These are phyloP conservation scores for Tetanocera ferruginea DNA, from an alignment of 2,888 invertebrate genomes.

Conservation along the genomic window DNA sequence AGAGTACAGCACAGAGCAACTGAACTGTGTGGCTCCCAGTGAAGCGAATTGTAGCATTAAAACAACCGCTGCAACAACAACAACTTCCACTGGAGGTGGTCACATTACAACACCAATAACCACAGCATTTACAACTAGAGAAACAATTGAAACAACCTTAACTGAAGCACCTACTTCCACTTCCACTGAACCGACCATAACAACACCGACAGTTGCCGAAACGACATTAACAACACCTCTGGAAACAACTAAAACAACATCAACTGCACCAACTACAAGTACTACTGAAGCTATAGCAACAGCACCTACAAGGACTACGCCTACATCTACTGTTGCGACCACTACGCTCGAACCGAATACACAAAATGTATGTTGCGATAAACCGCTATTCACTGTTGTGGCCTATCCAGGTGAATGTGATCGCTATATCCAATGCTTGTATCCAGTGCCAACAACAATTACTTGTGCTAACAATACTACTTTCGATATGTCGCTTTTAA, in stretches of 20 bases:
- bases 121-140: no score
- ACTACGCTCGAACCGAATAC: constrained; percentile 47
- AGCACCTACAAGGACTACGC: no score
- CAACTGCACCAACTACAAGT: constrained; percentile 4
- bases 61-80: constrained; percentile 14
- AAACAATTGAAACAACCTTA: no score
- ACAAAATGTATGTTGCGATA: constrained; percentile 46
- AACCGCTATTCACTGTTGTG: constrained; percentile 41
- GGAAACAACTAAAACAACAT: background rate
- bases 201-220: background rate
- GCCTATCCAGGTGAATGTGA: constrained; percentile 47
- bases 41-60: constrained; percentile 52
- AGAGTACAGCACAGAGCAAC: constrained; percentile 52
- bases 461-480: constrained; percentile 41
- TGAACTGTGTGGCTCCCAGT: constrained; percentile 52
- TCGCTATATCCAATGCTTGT: constrained; percentile 49
- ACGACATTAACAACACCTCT: background rate
- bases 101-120: constrained; percentile 44
- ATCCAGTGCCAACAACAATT: constrained; percentile 44
- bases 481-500: constrained; percentile 44
- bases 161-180: no score
- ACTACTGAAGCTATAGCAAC: no score
- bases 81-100: background rate
- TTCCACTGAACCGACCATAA: background rate
- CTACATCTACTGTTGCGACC: constrained; percentile 19